A percentile compares a stretch with the other conserved stretches of the same genome.
Evolutionary conservation across 2,888 invertebrate species (phyloP).

Genomic region (Cephus sareptanus): DNA sequence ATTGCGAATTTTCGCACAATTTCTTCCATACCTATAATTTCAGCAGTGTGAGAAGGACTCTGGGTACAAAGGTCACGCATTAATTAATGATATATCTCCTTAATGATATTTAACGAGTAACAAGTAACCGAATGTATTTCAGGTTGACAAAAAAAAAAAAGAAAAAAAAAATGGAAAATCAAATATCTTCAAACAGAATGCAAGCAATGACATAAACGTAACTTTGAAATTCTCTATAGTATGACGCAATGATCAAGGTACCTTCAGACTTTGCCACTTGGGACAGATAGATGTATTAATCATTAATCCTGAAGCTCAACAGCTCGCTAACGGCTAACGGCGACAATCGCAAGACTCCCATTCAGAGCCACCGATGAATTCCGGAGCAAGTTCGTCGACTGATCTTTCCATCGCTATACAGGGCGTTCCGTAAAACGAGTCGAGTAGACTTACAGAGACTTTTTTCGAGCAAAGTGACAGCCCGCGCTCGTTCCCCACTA

Average conservation of each 20-base stretch:
- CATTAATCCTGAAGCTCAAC: not conserved
- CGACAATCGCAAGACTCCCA: not conserved
- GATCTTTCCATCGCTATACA: not conserved
- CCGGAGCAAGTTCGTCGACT: not conserved
- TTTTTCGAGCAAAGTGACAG: not conserved
- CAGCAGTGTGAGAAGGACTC: not conserved
- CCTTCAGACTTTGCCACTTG: not conserved
- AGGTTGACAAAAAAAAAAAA: not conserved
- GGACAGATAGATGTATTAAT: not conserved
- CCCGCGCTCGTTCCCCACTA: not conserved
- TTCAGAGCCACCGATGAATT: not conserved
- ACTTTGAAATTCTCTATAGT: too few relatives aligned
- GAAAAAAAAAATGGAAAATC: too few relatives aligned
- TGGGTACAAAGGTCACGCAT: not conserved
- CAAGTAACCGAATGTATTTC: not conserved
- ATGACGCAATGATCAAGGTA: too few relatives aligned
- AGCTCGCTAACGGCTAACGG: not conserved
- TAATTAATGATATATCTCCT: not conserved
- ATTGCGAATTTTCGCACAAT: not conserved
- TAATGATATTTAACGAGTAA: not conserved
- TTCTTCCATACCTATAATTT: not conserved
- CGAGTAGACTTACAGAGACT: fast-evolving
- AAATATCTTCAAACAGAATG: not conserved
- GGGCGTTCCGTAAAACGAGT: not conserved
- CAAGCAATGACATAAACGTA: too few relatives aligned